Base-by-base conservation (phyloP, 1,140 invertebrate species). In the Anastrepha ludens region DNA sequence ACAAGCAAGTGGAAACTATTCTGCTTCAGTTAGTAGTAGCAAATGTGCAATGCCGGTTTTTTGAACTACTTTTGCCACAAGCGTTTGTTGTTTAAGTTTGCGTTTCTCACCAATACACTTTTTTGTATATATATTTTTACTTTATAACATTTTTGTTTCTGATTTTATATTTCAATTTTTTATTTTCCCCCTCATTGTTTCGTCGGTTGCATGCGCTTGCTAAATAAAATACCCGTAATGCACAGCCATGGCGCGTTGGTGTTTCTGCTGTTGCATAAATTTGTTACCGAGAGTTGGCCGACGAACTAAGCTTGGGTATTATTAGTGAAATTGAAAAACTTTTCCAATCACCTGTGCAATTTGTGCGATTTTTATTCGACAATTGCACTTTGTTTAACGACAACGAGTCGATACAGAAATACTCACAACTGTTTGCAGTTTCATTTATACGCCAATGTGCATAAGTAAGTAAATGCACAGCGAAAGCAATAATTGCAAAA, bases 311-410 rank as follows among this genome's bases (percentile, higher is more conserved):
- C 74, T 55, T 9, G 13, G 74, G 74, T 29, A 20, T 81, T 81
- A 81, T 81, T 55, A 81, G 74, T 55, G n/a, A 81, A 81, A 81
- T 81, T 81, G 74, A 81, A 81, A 81, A 81, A 81, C 47, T 81
- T 81, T 81, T 81, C 74, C 74, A 81, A 81, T 81, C 74, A 81
- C 74, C 74, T 81, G 74, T 81, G 74, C 74, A 81, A 58, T 81
- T 81, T 81, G 47, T 81, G 47, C 74, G 44, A 81, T 55, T 81
- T 81, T 81, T n/a, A 81, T 81, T 20, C 74, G 74, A 81, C 74
- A 81, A 81, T 81, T 81, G 74, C 74, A 81, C 74, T 81, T 81
- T 81, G 74, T 81, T 81, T 81, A 81, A 81, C 74, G 47, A 55
- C 47, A 81, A n/a, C n/a, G 47, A 13, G 47, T 47, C 44, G 50